Base-by-base conservation (phyloP, 2,113 vertebrate genomes). In the Oenanthe melanoleuca region DNA sequence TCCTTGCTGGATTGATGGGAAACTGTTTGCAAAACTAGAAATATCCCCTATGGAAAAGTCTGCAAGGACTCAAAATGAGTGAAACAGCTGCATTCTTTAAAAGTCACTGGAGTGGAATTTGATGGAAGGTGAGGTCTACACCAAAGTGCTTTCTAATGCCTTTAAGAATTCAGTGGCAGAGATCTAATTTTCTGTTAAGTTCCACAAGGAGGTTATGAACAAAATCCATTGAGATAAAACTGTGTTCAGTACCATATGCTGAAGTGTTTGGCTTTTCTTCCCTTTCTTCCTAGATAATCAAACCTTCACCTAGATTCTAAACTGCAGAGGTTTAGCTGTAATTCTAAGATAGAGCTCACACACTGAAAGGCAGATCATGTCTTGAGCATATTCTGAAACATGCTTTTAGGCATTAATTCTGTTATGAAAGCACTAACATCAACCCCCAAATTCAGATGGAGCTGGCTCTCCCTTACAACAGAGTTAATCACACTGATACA, bases 141-240 rank as follows among this genome's bases (percentile, higher is more conserved):
- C 50, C 80, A 40, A 0, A 52, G 81, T 34, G 66, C 53, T 89
- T 92, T 91, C 57, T 83, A 88, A 93, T 71, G 69, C 82, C 74
- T 90, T 83, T 66, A 95, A 93, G 88, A 93, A 92, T 84, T 80
- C 0, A 0, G 90, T 92, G 86, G 88, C 85, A 94, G 69, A 94
- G 93, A 96, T 97, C 75, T 94, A 83, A 97, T 95, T 97, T 96
- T 97, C 93, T 96, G 90, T 97, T 96, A 96, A 96, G 72, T 96
- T 96, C 75, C 82, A 80, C 52, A 74, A 85, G 79, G 56, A 93
- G 40, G 67, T 88, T 92, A 88, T 34, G 21, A 94, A 92, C 57
- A 86, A 88, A 95, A 93, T 86, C 82, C 52, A 60, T 29, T 0
- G 5, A 95, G 89, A 95, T 94, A 95, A 89, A 94, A n/a, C 40